phyloP scores from a whole-genome alignment of 92 coral and sea anemone genomes.

The Desmophyllum pertusum region DNA sequence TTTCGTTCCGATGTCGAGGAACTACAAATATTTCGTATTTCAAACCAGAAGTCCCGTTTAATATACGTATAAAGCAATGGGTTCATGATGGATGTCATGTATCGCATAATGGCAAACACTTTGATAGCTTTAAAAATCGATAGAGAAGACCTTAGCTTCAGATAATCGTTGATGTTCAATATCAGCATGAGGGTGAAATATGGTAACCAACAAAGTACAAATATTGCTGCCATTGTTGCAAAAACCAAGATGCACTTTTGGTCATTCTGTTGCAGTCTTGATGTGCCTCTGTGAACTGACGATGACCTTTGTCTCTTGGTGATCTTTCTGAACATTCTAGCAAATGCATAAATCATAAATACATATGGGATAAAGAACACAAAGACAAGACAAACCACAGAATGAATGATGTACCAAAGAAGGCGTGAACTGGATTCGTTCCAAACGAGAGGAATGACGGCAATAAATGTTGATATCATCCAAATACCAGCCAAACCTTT shows the following conservation, averaged over 20 bases:
- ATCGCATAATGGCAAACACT: conserved; percentile 34
- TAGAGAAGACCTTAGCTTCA: not conserved
- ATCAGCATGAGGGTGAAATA: conserved; percentile 40
- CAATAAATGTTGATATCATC: conserved; percentile 61
- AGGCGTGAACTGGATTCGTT: not conserved
- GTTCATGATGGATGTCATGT: conserved; percentile 44
- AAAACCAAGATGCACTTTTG: conserved; percentile 42
- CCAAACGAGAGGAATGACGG: conserved; percentile 64
- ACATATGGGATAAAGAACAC: conserved; percentile 68
- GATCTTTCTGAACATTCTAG: conserved; percentile 55
- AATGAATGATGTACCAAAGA: conserved; percentile 38
- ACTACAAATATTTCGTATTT: conserved; percentile 12
- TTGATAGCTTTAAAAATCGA: not conserved
- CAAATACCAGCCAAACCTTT: conserved; percentile 46
- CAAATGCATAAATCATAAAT: conserved; percentile 60
- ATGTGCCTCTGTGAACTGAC: not conserved
- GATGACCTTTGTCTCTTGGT: conserved; percentile 14
- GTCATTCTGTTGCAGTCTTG: not conserved
- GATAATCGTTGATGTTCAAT: not conserved
- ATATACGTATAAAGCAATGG: conserved; percentile 62
- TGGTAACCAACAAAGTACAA: conserved; percentile 61
- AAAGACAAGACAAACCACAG: conserved; percentile 48
- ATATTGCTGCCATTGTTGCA: conserved; percentile 55
- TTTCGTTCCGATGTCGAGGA: too few relatives aligned
- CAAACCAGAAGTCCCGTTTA: conserved; percentile 55